Conservation (phyloP, 1,140 invertebrate species). For the Cylas formicarius region DNA sequence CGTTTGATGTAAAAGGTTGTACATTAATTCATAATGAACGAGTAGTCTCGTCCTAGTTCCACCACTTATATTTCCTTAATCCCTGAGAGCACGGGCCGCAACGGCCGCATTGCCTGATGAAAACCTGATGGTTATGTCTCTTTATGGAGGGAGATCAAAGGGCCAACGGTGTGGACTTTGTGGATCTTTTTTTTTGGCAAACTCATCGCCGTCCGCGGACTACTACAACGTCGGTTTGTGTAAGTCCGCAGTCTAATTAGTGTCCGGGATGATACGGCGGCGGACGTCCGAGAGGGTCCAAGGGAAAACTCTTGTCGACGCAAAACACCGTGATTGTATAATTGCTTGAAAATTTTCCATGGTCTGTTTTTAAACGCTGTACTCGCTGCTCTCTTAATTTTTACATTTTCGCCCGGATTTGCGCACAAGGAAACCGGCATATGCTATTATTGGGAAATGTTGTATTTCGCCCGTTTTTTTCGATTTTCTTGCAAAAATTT, state of each 20-base stretch:
- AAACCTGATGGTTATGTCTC: conserved; percentile 44
- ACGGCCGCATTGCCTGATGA: conserved; percentile 41
- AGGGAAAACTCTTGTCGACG: conserved; percentile 20
- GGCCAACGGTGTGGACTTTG: conserved; percentile 32
- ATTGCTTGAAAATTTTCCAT: no score
- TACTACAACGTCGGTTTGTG: conserved; percentile 20
- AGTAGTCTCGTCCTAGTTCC: conserved; percentile 40
- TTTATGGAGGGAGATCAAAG: conserved; percentile 43
- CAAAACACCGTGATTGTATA: conserved; percentile 23
- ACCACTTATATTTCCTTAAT: conserved; percentile 45
- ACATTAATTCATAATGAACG: conserved; percentile 44
- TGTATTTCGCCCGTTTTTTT: no score
- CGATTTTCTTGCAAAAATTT: no score
- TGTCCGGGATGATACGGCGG: conserved; percentile 7
- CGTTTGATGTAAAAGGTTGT: conserved; percentile 43
- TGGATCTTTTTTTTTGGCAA: conserved; percentile 39
- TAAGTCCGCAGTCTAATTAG: conserved; percentile 32
- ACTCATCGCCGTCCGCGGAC: conserved; percentile 37
- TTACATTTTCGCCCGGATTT: no score
- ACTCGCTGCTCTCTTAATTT: no score
- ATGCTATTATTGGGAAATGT: no score
- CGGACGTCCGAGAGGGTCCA: not conserved
- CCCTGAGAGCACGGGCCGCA: conserved; percentile 38
- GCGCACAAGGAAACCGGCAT: no score
- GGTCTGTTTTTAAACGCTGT: no score